phyloP scores from a whole-genome alignment of 2,797 vertebrate genomes.

The Ctenopoma multispine region DNA sequence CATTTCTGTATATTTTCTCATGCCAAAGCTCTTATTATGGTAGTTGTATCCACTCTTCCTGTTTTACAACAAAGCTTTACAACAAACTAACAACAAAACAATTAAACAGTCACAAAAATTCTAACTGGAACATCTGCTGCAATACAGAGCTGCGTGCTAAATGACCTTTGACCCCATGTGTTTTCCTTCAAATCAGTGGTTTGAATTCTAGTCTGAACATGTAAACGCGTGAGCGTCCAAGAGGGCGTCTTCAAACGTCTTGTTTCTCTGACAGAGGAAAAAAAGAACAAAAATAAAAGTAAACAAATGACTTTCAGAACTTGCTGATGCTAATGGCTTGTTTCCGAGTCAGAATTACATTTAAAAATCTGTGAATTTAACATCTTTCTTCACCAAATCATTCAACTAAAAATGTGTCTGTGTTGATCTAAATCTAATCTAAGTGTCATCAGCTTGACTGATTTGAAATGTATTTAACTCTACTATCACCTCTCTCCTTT shows the following conservation, averaged over 20 bases:
- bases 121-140: neutral
- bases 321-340: neutral
- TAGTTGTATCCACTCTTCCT: neutral
- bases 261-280: neutral
- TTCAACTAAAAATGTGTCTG: no score
- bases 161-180: slow-evolving; percentile 28
- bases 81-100: neutral
- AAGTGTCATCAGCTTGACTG: no score
- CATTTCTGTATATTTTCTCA: neutral
- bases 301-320: no score
- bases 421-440: no score
- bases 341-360: no score
- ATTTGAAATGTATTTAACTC: no score
- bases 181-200: neutral
- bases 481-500: no score
- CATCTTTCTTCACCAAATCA: no score
- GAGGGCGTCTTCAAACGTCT: neutral
- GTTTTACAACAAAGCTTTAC: neutral
- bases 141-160: neutral
- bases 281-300: neutral
- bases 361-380: neutral
- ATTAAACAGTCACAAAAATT: no score
- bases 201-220: neutral
- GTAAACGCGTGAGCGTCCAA: neutral
- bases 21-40: slow-evolving; percentile 11